Evolutionary conservation across 2,888 invertebrate genomes (phyloP), one percentile per base, ranked within the genome.

Genomic region (Chrysodeixis includens): DNA sequence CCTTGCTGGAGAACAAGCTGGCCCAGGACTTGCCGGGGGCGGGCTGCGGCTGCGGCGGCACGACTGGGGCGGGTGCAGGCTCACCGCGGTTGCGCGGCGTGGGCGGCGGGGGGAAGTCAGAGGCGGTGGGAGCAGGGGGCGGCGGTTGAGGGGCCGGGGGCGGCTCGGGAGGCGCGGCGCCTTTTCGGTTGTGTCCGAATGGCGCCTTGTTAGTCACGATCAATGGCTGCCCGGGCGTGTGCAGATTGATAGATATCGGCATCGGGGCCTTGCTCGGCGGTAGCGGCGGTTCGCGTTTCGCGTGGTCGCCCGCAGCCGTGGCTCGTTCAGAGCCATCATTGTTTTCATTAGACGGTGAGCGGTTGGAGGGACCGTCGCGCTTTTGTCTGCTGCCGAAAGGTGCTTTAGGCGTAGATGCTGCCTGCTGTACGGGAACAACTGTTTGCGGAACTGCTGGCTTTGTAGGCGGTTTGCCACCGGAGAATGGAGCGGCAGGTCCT

Each of bases 21-120:
- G 97, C 97, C 97, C 97, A 97, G 0, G 97, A 96, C 58, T 96
- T 94, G 69, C 95, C 92, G 18, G 95, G 87, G 0, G 94, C 93
- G 0, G 94, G 92, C 69, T 89, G 92, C 1, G 92, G 93, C 66
- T 92, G 94, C 5, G 91, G 90, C 54, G 85, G 84, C 0, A 88
- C 83, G 5, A 87, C 86, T 1, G 92, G 90, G 0, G 92, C 79
- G 0, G 93, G 92, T 0, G 60, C 78, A 2, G 90, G 87, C 54
- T 93, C 94, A 0, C 90, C 91, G 30, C 92, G 88, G 76, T 92
- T 91, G 44, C 94, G 88, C 0, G 95, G 95, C 0, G 94, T 94
- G 0, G 95, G 95, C 1, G 94, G 94, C 6, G 93, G 93, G 0
- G 96, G 91, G 89, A 95, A 94, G 89, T 96, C 89, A 26, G 96